Percentiles rank a stretch among this genome's conserved stretches.
Evolutionary conservation across 2,888 invertebrate species (phyloP).

Genomic region (Drosophila kuntzei): DNA sequence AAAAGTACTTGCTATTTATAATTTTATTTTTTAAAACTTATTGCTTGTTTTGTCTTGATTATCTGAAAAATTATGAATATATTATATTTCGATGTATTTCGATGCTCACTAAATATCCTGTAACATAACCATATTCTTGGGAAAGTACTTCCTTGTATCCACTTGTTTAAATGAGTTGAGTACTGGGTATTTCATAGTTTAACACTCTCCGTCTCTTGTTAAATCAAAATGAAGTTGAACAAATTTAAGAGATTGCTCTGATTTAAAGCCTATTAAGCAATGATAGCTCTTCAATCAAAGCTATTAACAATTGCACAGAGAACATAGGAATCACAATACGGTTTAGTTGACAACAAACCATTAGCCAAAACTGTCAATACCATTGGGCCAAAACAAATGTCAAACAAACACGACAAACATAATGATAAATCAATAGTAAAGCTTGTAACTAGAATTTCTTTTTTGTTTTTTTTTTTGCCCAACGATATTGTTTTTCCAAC

Average conservation of each 20-base stretch:
- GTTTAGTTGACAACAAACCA: conserved; percentile 42
- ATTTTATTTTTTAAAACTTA: no score
- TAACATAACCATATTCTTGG: no score
- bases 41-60: no score
- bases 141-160: no score
- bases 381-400: conserved; percentile 52
- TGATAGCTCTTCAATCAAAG: conserved; percentile 21
- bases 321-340: conserved; percentile 7
- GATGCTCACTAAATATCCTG: no score
- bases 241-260: neutral
- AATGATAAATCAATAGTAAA: conserved; percentile 74
- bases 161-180: no score
- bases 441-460: conserved; percentile 15
- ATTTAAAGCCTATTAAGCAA: conserved; percentile 20
- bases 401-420: conserved; percentile 47
- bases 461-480: neutral
- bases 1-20: neutral
- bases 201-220: neutral
- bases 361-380: conserved; percentile 63
- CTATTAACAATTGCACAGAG: conserved; percentile 17
- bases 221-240: neutral
- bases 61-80: no score
- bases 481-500: conserved; percentile 12
- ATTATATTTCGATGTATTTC: no score
- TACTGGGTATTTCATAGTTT: neutral